Conservation (phyloP, 2,797 vertebrate genomes). For the Sebastes kiyomatsui region DNA sequence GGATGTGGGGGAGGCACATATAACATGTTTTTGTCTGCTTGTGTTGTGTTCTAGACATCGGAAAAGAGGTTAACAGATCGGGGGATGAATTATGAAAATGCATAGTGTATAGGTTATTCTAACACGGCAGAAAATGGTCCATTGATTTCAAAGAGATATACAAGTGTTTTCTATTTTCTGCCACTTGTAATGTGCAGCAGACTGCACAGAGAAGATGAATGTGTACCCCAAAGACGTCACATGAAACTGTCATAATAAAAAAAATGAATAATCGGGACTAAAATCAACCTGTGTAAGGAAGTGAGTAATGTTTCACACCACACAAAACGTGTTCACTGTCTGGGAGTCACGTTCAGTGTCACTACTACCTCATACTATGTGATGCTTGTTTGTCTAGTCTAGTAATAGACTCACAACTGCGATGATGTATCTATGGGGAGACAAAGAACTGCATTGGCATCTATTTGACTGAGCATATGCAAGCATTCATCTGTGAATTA, state of each 20-base stretch:
- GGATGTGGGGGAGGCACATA: slow-evolving; percentile 8
- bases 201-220: neutral
- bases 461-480: neutral
- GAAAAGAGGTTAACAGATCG: neutral
- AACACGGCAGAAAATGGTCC: neutral
- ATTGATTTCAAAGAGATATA: neutral
- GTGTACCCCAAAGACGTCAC: neutral
- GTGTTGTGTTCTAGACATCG: neutral
- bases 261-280: neutral
- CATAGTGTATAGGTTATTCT: neutral
- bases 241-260: neutral
- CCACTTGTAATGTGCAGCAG: neutral
- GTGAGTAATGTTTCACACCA: neutral
- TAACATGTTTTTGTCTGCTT: slow-evolving; percentile 23
- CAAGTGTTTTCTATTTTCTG: neutral
- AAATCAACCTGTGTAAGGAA: neutral
- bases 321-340: neutral
- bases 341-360: neutral
- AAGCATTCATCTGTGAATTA: neutral
- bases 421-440: neutral
- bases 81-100: neutral
- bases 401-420: neutral
- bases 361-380: neutral
- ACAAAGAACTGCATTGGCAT: neutral
- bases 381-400: neutral